Base-by-base conservation (phyloP, 1,140 invertebrate species). In the Lysiphlebus fabarum region DNA sequence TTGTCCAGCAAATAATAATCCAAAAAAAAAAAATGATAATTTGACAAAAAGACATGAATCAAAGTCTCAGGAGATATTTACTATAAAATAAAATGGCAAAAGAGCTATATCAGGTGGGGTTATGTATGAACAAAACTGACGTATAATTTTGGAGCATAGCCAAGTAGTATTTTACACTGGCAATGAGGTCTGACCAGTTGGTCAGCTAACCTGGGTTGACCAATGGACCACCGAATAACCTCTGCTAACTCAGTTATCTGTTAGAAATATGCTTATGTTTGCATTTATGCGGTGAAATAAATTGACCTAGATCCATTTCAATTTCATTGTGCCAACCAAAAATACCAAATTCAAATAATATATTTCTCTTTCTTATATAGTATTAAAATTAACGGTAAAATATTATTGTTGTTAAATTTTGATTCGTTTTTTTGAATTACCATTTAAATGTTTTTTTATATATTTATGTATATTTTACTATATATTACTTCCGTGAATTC, bases 151-250 rank as follows among this genome's bases (percentile, higher is more conserved):
- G 72, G 72, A 73, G 63, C 68, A 41, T 34, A 58, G 71, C 72
- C 73, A 74, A 67, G 65, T 65, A 69, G 66, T 72, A 73, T 74
- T 74, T 73, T 67, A 73, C 67, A 59, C 65, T 47, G 45, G 40
- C 51, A 40, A 11, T 17, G 56, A 53, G 62, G 55, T 53, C 55
- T 42, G 56, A 41, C 65, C 64, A 33, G 55, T 69, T 51, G 69
- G 66, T 70, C 65, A 62, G 66, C 63, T 69, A 67, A 73, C 69
- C 71, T 70, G 65, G 64, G 69, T 69, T 75, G 69, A 73, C 71
- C 73, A 73, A 71, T 73, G 69, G 70, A 70, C 67, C 71, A 67
- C 63, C 65, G 67, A 69, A 72, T 71, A 68, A 71, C 69, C 69
- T 65, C 65, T 69, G 68, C 68, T 65, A 66, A 67, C 67, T 67